Conservation (phyloP, 1,140 invertebrate species). For the Radopholus similis region DNA sequence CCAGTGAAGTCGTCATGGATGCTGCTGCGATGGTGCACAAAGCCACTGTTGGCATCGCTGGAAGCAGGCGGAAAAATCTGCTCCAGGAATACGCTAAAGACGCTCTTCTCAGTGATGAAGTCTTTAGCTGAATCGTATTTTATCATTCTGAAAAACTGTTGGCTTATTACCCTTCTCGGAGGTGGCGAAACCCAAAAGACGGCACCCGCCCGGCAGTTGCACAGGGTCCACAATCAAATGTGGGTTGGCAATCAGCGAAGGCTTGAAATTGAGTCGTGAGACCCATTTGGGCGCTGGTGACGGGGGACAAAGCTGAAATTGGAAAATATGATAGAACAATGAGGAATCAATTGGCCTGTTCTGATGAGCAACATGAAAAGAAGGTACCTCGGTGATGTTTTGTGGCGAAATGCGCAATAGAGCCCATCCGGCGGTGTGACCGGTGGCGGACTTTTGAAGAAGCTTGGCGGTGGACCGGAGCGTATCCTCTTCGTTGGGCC, state of each 20-base stretch:
- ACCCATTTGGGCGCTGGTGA: not conserved
- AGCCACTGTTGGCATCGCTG: constrained; percentile 2
- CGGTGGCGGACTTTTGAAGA: not conserved
- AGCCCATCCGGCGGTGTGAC: constrained; percentile 6
- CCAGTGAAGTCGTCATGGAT: constrained; percentile 19
- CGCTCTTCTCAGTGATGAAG: constrained; percentile 4
- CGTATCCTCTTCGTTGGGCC: not conserved
- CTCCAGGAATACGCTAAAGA: constrained; percentile 8
- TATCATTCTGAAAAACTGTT: not conserved
- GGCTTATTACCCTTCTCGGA: constrained; percentile 15
- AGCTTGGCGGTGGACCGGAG: constrained; percentile 11
- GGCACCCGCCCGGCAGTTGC: constrained; percentile 1
- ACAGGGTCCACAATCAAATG: no score
- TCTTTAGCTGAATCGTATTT: constrained; percentile 9
- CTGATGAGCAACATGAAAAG: no score
- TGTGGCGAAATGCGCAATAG: constrained; percentile 16
- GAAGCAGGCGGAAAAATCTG: not conserved
- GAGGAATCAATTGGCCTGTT: not conserved
- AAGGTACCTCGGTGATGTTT: constrained; percentile 12
- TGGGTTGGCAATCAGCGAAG: not conserved
- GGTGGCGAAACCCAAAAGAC: constrained; percentile 22
- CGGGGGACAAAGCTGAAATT: constrained; percentile 19
- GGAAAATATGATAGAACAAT: not conserved
- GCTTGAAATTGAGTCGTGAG: constrained; percentile 3
- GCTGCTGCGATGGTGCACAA: not conserved